Evolutionary conservation across 2,888 invertebrate species (phyloP), one percentile per base, ranked within the genome.

Genomic region (Nymphalis c-album): DNA sequence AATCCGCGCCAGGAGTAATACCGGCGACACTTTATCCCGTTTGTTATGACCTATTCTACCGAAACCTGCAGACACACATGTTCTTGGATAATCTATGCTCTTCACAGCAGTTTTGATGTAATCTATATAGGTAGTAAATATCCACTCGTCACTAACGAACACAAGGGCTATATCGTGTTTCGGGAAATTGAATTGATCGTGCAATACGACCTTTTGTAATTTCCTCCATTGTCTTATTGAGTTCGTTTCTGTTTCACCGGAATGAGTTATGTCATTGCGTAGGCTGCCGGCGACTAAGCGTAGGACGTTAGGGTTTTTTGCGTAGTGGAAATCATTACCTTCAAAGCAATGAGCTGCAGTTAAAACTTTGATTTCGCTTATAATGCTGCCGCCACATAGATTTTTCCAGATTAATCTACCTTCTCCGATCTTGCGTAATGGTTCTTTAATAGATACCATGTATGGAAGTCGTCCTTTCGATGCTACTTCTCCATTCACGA

Each of bases 281-380:
- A 82, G 57, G 31, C 73, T 78, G 0, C 90, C 90, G 0, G 88
- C 88, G 0, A 87, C 85, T 0, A 82, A 64, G 1, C 86, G 77
- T 0, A 88, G 73, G 0, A 64, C 0, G 0, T 71, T 31, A 0
- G 82, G 80, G 10, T 81, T 61, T 45, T 71, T 76, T 0, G 68
- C 64, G 68, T 80, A 85, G 58, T 69, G 80, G 70, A 83, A 88
- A 17, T 80, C n/a, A 8, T 81, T 71, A 0, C 55, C 66, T 76
- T 90, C 90, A 70, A 90, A 90, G 73, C 89, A 90, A 55, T 90
- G 89, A 0, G 88, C 90, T 0, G 90, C 89, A 1, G 89, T 83
- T 0, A 90, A 60, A 0, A 90, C 83, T 20, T 74, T 80, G 0
- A 5, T 6, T 0, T 60, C n/a, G 6, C 76, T 63, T 13, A 90